Percentiles rank a stretch among this genome's conserved stretches.
These are phyloP conservation scores for Belonocnema kinseyi DNA, from an alignment of 1,140 invertebrate genomes.

Conservation along the genomic window DNA sequence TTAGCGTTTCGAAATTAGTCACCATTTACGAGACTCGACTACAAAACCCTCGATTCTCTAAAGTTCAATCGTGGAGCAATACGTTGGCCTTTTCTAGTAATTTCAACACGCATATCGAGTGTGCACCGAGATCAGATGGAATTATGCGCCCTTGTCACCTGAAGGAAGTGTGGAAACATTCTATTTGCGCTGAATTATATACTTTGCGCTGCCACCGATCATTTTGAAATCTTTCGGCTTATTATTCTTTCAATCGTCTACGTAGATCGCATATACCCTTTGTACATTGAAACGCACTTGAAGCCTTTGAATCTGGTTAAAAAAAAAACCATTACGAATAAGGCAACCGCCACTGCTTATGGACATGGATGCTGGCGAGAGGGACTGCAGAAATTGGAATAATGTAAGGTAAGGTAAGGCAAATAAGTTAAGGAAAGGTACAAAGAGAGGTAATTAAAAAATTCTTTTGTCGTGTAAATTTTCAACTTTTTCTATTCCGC, in stretches of 20 bases:
- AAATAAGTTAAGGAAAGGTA: no score
- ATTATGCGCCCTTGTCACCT: conserved; percentile 38
- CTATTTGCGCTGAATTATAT: conserved; percentile 45
- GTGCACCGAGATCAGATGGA: background rate
- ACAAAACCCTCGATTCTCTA: background rate
- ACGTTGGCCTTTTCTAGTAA: conserved; percentile 5
- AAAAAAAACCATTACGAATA: background rate
- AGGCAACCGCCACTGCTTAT: background rate
- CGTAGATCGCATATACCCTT: background rate
- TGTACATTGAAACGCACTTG: background rate
- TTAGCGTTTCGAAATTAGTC: no score
- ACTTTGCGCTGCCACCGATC: background rate
- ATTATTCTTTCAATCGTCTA: background rate
- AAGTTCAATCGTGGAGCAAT: conserved; percentile 15
- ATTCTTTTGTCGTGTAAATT: no score
- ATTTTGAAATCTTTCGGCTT: conserved; percentile 19
- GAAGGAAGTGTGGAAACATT: conserved; percentile 48
- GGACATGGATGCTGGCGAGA: background rate
- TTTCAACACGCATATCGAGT: background rate
- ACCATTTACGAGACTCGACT: no score
- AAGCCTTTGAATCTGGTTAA: background rate
- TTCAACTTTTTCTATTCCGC: no score
- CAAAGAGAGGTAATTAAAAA: no score
- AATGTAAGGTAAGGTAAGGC: background rate
- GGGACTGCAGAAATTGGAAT: background rate